phyloP scores from a whole-genome alignment of 2,888 invertebrate species.

The Hydriomena furcata region DNA sequence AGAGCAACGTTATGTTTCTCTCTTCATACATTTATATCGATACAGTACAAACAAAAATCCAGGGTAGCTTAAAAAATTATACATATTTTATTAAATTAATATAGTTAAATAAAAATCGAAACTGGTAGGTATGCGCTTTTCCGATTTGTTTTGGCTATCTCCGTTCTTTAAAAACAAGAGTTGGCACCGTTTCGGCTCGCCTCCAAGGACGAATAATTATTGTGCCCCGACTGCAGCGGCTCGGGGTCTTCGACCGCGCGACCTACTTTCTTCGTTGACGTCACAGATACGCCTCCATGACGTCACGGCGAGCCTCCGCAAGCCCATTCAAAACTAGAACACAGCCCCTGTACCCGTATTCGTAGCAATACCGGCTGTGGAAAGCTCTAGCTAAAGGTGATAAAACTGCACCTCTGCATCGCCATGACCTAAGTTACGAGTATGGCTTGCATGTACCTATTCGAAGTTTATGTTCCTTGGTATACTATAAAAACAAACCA shows the following conservation, averaged over 20 bases:
- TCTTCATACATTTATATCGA: no score
- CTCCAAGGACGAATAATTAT: conserved; percentile 55
- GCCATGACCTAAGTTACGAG: background rate
- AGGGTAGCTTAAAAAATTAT: no score
- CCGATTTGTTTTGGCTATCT: background rate
- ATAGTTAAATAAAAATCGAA: no score
- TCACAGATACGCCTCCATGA: conserved; percentile 77
- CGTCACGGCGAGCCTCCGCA: conserved; percentile 71
- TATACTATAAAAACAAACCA: no score
- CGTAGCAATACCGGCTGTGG: conserved; percentile 33
- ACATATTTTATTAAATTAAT: no score
- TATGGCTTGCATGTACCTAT: no score
- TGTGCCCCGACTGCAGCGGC: conserved; percentile 62
- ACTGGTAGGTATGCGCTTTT: background rate
- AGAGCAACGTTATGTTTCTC: no score
- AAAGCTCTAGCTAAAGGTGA: conserved; percentile 36
- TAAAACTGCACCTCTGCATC: conserved; percentile 8
- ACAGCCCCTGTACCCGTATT: conserved; percentile 56
- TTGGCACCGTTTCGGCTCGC: conserved; percentile 33
- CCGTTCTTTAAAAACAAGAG: conserved; percentile 27
- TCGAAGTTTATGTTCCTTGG: no score
- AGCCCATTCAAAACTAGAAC: conserved; percentile 80
- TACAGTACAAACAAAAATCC: no score
- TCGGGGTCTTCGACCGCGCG: conserved; percentile 70
- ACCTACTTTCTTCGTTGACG: conserved; percentile 74